Evolutionary conservation across 2,888 invertebrate species (phyloP).

Genomic region (Cryptocephalus moraei): DNA sequence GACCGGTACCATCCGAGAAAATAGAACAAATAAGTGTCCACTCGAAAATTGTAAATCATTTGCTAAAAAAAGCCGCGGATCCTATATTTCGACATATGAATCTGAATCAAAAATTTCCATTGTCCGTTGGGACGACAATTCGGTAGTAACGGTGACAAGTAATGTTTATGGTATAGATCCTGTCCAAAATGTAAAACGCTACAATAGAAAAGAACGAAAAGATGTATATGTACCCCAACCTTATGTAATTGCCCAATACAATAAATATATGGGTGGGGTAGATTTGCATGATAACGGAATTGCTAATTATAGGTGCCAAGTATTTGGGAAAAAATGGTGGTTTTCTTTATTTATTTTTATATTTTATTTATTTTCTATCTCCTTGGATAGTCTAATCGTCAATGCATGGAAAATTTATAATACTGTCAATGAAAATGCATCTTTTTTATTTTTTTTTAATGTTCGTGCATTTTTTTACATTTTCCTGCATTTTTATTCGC

Average conservation of each 20-base stretch:
- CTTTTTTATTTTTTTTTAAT: no score
- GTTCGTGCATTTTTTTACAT: no score
- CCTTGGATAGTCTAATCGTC: no score
- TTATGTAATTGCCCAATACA: conserved; percentile 4
- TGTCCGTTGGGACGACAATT: conserved; percentile 6
- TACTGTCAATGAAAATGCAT: no score
- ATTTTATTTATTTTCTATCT: no score
- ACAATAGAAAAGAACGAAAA: conserved; percentile 8
- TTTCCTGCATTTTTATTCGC: no score
- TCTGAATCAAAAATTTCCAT: conserved; percentile 2
- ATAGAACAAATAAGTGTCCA: conserved; percentile 3
- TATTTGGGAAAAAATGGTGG: conserved; percentile 19
- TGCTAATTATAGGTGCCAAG: conserved; percentile 16
- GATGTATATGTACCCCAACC: conserved; percentile 3
- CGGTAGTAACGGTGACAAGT: conserved; percentile 5
- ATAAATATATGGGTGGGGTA: conserved; percentile 5
- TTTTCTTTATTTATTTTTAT: conserved; percentile 21
- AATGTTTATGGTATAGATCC: conserved; percentile 6
- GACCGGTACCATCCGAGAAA: no score
- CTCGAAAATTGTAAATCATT: neutral
- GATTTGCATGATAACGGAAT: conserved; percentile 6
- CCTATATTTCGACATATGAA: neutral
- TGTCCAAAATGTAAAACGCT: conserved; percentile 5
- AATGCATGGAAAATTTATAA: no score
- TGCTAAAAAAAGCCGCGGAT: no score